Evolutionary conservation across 2,797 vertebrate species (phyloP), one percentile per base, ranked within the genome.

Genomic region (Semotilus atromaculatus): DNA sequence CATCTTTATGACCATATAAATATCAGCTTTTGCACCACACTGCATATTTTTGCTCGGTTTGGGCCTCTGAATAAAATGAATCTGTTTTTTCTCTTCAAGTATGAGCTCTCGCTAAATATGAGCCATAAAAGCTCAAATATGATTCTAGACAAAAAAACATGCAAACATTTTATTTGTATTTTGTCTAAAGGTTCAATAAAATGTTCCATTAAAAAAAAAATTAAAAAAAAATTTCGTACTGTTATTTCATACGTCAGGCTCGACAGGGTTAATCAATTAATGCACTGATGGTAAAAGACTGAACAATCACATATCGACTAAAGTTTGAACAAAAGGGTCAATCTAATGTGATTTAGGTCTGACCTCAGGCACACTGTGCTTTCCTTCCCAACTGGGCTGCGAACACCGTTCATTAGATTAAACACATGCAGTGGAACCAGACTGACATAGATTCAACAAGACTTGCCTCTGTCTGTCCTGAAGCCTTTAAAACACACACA

Each of bases 371-470:
- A 16, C 31, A 38, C 8, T 26, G 73, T 9, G 73, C 48, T 77
- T 53, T 43, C 29, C 53, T 36, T 53, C 48, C 48, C 29, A 53
- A 34, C 58, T 13, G 4, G 10, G n/a, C 10, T 14, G 58, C 26
- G 14, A 16, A 62, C 72, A 55, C 73, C 36, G 23, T 4, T 55
- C 16, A 78, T 78, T 64, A 62, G n/a, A 62, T 62, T 78, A 45
- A 40, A 73, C 74, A 72, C 21, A 53, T 21, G 19, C 26, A 36
- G 73, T 16, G 51, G 21, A 75, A 31, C 16, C 71, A 31, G 71
- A 21, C 43, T 11, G 71, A 73, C 0, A 26, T 6, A 48, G 26
- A 31, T 73, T 51, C 16, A 21, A 73, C 8, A 4, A 72, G 43
- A 45, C 70, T 45, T 4, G 14, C 7, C n/a, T 71, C 40, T 72